A percentile compares a stretch with the other conserved stretches of the same genome.
phyloP scores from a whole-genome alignment of 2,888 invertebrate species.

The Prosopocoilus inquinatus region DNA sequence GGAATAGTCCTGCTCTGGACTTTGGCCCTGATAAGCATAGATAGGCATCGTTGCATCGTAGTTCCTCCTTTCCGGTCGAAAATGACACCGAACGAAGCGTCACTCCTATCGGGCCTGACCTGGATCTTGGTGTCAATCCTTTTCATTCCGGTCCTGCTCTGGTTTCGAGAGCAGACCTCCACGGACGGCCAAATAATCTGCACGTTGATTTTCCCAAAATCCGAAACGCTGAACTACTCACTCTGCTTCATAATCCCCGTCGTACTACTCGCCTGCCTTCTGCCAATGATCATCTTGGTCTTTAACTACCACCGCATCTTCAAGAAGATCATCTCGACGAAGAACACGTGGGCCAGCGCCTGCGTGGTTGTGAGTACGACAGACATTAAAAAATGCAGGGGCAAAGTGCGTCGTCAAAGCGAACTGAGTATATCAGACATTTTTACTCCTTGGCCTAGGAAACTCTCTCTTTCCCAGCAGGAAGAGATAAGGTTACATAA shows the following conservation, averaged over 20 bases:
- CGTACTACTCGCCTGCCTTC: conserved; percentile 52
- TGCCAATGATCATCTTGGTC: conserved; percentile 56
- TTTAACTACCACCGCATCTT: conserved; percentile 58
- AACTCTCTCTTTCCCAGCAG: conserved; percentile 52
- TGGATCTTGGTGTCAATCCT: conserved; percentile 54
- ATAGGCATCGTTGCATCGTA: conserved; percentile 57
- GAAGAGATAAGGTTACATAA: conserved; percentile 55
- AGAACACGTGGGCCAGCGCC: conserved; percentile 54
- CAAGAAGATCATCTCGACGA: conserved; percentile 54
- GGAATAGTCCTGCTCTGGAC: conserved; percentile 60
- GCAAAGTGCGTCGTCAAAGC: conserved; percentile 49
- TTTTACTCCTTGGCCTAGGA: conserved; percentile 52
- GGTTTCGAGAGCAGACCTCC: conserved; percentile 49
- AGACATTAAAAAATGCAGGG: conserved; percentile 33
- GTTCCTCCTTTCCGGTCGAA: conserved; percentile 57
- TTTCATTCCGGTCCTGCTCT: conserved; percentile 55
- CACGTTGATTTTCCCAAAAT: conserved; percentile 56
- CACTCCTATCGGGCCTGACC: conserved; percentile 48
- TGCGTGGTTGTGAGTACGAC: conserved; percentile 46
- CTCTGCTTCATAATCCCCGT: conserved; percentile 55
- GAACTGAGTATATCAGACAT: conserved; percentile 54
- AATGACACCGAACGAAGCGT: conserved; percentile 50
- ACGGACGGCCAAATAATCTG: conserved; percentile 47
- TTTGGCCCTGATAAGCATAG: conserved; percentile 57
- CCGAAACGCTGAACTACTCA: conserved; percentile 51